These are phyloP conservation scores for Metopolophium dirhodum DNA, from an alignment of 1,140 invertebrate genomes.

Conservation along the genomic window DNA sequence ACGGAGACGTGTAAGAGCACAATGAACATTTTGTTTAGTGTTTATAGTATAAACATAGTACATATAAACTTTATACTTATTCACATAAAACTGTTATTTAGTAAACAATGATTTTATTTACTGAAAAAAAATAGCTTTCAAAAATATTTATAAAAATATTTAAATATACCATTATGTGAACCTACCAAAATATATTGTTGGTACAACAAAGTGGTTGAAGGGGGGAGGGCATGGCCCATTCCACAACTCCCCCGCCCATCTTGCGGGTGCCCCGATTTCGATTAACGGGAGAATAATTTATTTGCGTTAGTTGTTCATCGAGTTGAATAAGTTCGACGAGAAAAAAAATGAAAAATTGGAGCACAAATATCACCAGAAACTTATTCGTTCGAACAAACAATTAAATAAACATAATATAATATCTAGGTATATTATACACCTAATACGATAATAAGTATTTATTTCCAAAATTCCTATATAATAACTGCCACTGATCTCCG, in stretches of 20 bases:
- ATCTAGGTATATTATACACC: too few species aligned
- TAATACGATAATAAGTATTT: too few species aligned
- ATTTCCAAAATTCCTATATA: too few species aligned
- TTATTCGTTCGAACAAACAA: too few species aligned
- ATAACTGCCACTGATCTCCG: too few species aligned
- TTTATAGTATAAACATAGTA: neutral
- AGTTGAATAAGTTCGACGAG: neutral
- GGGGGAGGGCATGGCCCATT: neutral
- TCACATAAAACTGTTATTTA: neutral
- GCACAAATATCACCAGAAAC: too few species aligned
- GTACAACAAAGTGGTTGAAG: neutral
- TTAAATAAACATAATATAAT: too few species aligned
- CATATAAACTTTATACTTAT: neutral
- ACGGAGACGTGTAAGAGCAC: neutral
- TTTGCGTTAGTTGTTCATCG: neutral
- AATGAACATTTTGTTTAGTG: neutral
- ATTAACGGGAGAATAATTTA: neutral
- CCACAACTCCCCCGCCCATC: neutral
- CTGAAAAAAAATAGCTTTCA: neutral
- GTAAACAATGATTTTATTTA: neutral
- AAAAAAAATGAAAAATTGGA: too few species aligned
- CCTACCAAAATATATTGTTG: neutral
- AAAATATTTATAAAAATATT: neutral
- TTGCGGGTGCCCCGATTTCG: neutral
- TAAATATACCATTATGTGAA: neutral